These are phyloP conservation scores for Meandrina meandrites DNA, from an alignment of 92 coral and sea anemone genomes.

Conservation along the genomic window DNA sequence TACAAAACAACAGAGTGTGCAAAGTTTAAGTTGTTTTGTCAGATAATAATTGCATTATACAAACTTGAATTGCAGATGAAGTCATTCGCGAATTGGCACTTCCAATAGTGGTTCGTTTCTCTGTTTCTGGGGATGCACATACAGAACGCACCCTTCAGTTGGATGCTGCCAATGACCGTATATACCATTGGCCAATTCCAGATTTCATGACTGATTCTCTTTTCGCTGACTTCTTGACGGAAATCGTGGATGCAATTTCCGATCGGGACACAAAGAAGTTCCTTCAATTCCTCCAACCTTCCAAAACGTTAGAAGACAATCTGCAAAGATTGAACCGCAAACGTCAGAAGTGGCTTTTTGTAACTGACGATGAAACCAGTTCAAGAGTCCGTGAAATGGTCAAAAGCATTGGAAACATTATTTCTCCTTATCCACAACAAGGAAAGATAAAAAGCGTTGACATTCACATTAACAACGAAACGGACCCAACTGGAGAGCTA, in stretches of 20 bases:
- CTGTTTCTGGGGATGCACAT: not conserved
- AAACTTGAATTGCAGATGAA: slow-evolving; percentile 2
- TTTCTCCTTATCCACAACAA: not conserved
- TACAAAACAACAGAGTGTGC: too few relatives aligned
- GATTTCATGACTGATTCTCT: slow-evolving; percentile 18
- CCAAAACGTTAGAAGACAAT: not conserved
- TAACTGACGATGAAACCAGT: not conserved
- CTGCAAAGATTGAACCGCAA: slow-evolving; percentile 8
- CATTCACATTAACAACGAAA: slow-evolving; percentile 8
- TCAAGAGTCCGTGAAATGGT: not conserved
- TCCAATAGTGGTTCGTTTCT: not conserved
- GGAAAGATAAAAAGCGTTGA: slow-evolving; percentile 9
- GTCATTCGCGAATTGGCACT: not conserved
- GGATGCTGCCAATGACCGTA: not conserved
- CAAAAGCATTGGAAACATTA: not conserved
- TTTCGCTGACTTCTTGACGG: slow-evolving; percentile 24
- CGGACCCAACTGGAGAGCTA: slow-evolving; percentile 21
- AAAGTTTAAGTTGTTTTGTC: too few relatives aligned
- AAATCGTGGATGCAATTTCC: slow-evolving; percentile 20
- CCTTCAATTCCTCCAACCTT: not conserved
- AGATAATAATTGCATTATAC: too few relatives aligned
- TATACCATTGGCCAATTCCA: slow-evolving; percentile 31
- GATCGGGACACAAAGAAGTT: not conserved
- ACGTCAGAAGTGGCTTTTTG: slow-evolving; percentile 16
- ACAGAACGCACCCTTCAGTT: not conserved